Percentiles rank a stretch among this genome's conserved stretches.
These are phyloP conservation scores for Calliopum simillimum DNA, from an alignment of 2,888 invertebrate genomes.

Conservation along the genomic window DNA sequence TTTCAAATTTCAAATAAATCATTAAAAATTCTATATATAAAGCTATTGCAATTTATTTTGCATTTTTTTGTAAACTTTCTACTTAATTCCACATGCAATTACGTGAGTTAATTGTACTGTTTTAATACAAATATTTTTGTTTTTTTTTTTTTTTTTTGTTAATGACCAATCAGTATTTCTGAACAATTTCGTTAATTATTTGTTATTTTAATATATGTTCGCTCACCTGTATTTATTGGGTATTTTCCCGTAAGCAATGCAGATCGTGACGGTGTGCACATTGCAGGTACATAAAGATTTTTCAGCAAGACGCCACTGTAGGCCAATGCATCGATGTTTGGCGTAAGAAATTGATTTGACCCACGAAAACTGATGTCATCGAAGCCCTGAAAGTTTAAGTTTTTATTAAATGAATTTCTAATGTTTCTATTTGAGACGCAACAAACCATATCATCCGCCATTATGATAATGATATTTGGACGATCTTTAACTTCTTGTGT, in stretches of 20 bases:
- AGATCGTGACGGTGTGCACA: constrained; percentile 87
- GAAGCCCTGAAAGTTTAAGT: constrained; percentile 78
- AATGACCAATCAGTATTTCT: not conserved
- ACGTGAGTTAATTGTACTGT: too few species aligned
- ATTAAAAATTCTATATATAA: too few species aligned
- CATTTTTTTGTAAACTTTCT: too few species aligned
- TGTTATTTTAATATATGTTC: not conserved
- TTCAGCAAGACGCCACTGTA: constrained; percentile 87
- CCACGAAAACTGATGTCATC: constrained; percentile 93
- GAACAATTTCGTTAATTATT: not conserved
- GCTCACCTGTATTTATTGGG: constrained; percentile 80
- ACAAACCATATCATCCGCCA: constrained; percentile 86
- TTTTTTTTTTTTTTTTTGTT: too few species aligned
- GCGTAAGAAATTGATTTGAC: constrained; percentile 88
- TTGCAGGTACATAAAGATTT: constrained; percentile 81
- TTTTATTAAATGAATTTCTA: too few species aligned
- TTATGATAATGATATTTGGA: constrained; percentile 80
- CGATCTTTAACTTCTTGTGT: constrained; percentile 23
- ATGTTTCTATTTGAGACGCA: not conserved
- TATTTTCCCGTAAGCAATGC: constrained; percentile 88
- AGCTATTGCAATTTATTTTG: too few species aligned
- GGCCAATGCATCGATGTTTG: constrained; percentile 89
- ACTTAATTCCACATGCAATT: too few species aligned
- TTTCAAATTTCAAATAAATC: not conserved
- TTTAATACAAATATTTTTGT: too few species aligned